Evolutionary conservation across 2,888 invertebrate genomes (phyloP).

Genomic region (Lasioglossum lativentre): DNA sequence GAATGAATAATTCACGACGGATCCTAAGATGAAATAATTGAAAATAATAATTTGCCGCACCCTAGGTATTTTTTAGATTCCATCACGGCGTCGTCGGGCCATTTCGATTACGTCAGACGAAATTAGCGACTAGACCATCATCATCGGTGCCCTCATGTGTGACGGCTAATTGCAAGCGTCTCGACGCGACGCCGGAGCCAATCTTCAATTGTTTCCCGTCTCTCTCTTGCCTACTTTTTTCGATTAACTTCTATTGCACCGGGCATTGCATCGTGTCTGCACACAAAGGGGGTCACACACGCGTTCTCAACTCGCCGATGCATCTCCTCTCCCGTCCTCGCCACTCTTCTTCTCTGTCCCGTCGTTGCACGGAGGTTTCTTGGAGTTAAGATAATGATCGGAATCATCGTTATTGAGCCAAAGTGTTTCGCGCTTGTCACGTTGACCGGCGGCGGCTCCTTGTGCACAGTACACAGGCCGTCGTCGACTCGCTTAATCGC

Average conservation of each 20-base stretch:
- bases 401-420: slow-evolving; percentile 48
- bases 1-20: not conserved
- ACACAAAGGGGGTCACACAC: slow-evolving; percentile 55
- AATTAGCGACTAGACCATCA: slow-evolving; percentile 47
- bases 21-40: not conserved
- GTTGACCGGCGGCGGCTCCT: slow-evolving; percentile 20
- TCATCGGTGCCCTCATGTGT: slow-evolving; percentile 35
- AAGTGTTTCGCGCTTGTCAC: slow-evolving; percentile 43
- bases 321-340: not conserved
- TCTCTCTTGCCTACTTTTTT: slow-evolving; percentile 56
- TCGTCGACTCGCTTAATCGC: slow-evolving; percentile 13
- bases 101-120: slow-evolving; percentile 38
- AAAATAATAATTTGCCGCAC: not conserved
- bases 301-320: slow-evolving; percentile 29
- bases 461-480: not conserved
- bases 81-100: not conserved
- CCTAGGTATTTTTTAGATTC: not conserved
- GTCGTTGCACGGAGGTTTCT: slow-evolving; percentile 15
- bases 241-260: slow-evolving; percentile 56
- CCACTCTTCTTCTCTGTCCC: not conserved
- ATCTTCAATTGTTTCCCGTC: slow-evolving; percentile 47
- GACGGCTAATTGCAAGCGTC: slow-evolving; percentile 51
- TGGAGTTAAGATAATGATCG: slow-evolving; percentile 27
- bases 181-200: slow-evolving; percentile 55
- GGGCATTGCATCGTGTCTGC: slow-evolving; percentile 44